Conservation (phyloP, 2,888 invertebrate genomes). For the Keiferia lycopersicella region DNA sequence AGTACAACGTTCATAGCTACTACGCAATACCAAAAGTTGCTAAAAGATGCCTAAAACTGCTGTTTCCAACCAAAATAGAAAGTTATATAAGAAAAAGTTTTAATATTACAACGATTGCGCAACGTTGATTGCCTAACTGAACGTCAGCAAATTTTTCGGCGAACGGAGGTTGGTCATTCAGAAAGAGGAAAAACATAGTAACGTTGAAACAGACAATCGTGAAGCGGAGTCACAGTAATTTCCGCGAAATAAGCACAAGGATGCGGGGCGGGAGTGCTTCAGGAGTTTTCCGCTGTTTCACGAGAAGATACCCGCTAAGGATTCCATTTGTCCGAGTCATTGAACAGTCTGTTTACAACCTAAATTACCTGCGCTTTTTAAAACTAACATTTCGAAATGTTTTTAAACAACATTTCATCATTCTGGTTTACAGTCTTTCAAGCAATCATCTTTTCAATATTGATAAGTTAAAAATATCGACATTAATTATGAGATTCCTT, state of each 20-base stretch:
- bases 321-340: background rate
- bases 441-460: too few relatives aligned
- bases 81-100: slow-evolving; percentile 4
- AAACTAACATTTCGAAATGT: background rate
- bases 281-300: background rate
- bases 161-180: slow-evolving; percentile 12
- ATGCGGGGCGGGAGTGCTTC: background rate
- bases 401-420: background rate
- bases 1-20: background rate
- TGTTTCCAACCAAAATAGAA: slow-evolving; percentile 5
- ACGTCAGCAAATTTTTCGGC: slow-evolving; percentile 12
- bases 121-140: slow-evolving; percentile 15
- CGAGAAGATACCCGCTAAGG: background rate
- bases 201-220: background rate
- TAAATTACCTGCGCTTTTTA: background rate
- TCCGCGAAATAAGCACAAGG: slow-evolving; percentile 9
- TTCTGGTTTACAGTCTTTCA: background rate
- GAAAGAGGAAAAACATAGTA: slow-evolving; percentile 7
- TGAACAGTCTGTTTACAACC: slow-evolving; percentile 5
- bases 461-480: too few relatives aligned
- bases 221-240: slow-evolving; percentile 14
- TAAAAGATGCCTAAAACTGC: background rate
- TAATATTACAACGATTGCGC: slow-evolving; percentile 14
- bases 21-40: background rate
- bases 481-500: too few relatives aligned